A percentile compares a stretch with the other conserved stretches of the same genome.
These are phyloP conservation scores for Dicranocentrus wangi DNA, from an alignment of 2,888 invertebrate genomes.

Conservation along the genomic window DNA sequence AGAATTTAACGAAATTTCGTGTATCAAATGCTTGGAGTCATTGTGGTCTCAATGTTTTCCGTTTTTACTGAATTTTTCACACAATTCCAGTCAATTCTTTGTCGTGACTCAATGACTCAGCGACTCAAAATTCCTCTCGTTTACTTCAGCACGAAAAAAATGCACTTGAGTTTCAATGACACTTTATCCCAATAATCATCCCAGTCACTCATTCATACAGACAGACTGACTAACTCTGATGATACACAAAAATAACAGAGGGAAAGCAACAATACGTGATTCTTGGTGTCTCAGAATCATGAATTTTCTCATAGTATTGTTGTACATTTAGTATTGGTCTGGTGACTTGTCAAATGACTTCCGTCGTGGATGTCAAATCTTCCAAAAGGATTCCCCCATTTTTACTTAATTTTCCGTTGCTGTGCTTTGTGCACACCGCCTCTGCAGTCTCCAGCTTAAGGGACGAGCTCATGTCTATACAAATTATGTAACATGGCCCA, in stretches of 20 bases:
- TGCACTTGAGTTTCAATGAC: background rate
- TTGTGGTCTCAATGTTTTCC: background rate
- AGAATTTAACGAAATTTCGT: background rate
- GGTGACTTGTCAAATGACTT: slow-evolving; percentile 61
- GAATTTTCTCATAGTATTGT: no score
- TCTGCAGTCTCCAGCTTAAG: no score
- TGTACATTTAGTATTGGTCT: no score
- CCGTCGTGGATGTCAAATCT: slow-evolving; percentile 58
- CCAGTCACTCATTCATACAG: no score
- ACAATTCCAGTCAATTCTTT: background rate
- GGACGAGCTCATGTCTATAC: no score
- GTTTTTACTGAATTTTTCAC: background rate
- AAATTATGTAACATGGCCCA: background rate
- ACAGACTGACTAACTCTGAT: no score
- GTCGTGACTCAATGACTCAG: background rate
- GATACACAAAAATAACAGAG: background rate
- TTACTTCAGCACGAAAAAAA: background rate
- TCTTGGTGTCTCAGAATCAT: background rate
- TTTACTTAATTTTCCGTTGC: background rate
- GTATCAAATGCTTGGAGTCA: background rate
- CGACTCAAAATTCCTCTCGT: background rate
- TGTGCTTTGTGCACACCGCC: no score
- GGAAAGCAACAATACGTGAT: background rate
- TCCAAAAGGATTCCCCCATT: slow-evolving; percentile 27
- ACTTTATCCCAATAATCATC: no score